These are phyloP conservation scores for Prinia subflava DNA, from an alignment of 2,113 vertebrate species.

Conservation along the genomic window DNA sequence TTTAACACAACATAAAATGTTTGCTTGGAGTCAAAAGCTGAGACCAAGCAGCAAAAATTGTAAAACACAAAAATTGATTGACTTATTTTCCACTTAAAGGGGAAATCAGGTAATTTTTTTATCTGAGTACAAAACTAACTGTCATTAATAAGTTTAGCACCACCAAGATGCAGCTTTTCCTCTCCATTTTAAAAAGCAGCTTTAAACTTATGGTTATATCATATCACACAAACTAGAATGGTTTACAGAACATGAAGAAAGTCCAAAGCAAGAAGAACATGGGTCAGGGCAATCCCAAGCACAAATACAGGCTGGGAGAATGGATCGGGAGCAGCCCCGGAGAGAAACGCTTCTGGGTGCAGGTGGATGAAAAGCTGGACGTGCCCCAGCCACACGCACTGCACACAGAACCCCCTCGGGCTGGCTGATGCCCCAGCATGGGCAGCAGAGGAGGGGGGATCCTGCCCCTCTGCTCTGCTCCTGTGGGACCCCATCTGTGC, in stretches of 20 bases:
- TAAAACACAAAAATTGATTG: not conserved
- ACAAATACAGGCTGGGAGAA: not conserved
- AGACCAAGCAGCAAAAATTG: not conserved
- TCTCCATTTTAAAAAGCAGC: not conserved
- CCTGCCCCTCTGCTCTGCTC: not conserved
- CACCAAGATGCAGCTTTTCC: not conserved
- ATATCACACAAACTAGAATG: not conserved
- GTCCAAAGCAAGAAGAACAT: not conserved
- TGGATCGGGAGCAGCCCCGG: not conserved
- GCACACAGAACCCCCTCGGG: not conserved
- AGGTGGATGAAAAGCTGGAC: not conserved
- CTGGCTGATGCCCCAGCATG: not conserved
- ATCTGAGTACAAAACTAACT: not conserved
- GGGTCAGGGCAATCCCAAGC: not conserved
- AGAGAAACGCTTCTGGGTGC: not conserved
- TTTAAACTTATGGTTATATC: not conserved
- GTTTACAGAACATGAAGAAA: not conserved
- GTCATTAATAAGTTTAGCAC: not conserved
- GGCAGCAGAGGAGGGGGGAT: not conserved
- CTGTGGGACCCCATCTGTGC: not conserved
- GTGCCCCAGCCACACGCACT: not conserved
- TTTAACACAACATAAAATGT: not conserved
- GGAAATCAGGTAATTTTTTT: not conserved
- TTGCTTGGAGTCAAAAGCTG: not conserved
- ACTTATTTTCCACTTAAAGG: not conserved